Percentiles rank a stretch among this genome's conserved stretches.
Conservation (phyloP, 2,888 invertebrate species). For the Torymus auratus region DNA sequence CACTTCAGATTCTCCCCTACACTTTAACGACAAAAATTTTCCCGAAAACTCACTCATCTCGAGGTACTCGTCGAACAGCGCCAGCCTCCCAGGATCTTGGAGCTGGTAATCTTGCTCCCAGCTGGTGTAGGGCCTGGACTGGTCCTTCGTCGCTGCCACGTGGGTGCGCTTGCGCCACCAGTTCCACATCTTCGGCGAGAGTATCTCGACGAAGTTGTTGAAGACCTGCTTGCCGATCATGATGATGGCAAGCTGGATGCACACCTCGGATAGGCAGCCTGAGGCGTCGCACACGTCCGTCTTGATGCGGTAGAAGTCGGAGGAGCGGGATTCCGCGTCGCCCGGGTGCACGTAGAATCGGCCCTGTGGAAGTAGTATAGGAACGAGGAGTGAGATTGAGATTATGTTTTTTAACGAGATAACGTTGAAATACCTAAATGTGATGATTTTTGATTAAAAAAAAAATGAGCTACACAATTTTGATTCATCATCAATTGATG, state of each 20-base stretch:
- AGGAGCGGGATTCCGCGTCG: constrained; percentile 85
- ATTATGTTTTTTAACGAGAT: too few relatives aligned
- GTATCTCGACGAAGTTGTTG: constrained; percentile 94
- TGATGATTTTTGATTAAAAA: too few relatives aligned
- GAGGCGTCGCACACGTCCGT: constrained; percentile 94
- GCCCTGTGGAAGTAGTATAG: constrained; percentile 79
- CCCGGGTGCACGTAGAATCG: constrained; percentile 93
- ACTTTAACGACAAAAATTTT: too few relatives aligned
- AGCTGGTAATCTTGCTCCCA: constrained; percentile 98
- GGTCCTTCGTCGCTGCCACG: constrained; percentile 85
- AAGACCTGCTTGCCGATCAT: constrained; percentile 97
- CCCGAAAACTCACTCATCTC: constrained; percentile 91
- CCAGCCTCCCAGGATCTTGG: constrained; percentile 91
- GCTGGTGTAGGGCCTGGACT: constrained; percentile 84
- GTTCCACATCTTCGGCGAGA: constrained; percentile 92
- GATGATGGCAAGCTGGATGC: constrained; percentile 93
- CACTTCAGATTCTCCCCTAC: too few relatives aligned
- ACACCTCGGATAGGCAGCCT: constrained; percentile 93
- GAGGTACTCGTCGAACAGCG: constrained; percentile 96
- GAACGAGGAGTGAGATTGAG: too few relatives aligned
- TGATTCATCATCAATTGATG: too few relatives aligned
- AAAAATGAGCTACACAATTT: too few relatives aligned
- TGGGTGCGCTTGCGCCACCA: constrained; percentile 93
- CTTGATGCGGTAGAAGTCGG: constrained; percentile 87
- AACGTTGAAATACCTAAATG: too few relatives aligned